These are phyloP conservation scores for Mermis nigrescens DNA, from an alignment of 2,888 invertebrate genomes.

Conservation along the genomic window DNA sequence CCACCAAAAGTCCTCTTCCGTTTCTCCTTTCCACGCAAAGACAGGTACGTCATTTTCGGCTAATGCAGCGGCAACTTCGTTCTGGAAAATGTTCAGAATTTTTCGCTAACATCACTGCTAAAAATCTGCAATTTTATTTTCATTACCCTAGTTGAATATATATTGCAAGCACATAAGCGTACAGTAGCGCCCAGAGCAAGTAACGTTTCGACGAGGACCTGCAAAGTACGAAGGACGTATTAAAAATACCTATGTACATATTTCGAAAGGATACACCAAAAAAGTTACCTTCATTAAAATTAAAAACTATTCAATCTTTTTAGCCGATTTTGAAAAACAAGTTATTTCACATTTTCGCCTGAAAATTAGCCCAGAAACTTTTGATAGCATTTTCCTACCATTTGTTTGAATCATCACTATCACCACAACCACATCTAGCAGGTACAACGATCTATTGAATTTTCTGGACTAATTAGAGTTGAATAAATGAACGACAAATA, in stretches of 20 bases:
- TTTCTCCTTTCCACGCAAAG: constrained; percentile 90
- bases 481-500: too few relatives aligned
- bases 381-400: too few relatives aligned
- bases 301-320: not conserved
- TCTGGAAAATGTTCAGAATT: constrained; percentile 42
- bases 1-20: constrained; percentile 98
- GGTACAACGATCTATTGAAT: too few relatives aligned
- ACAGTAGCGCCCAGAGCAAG: constrained; percentile 63
- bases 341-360: too few relatives aligned
- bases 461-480: too few relatives aligned
- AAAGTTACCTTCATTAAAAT: too few relatives aligned
- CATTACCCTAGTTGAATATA: constrained; percentile 72
- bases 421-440: too few relatives aligned
- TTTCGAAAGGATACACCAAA: too few relatives aligned
- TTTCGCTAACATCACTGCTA: not conserved
- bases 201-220: constrained; percentile 64
- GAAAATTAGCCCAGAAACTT: too few relatives aligned
- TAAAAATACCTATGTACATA: too few relatives aligned
- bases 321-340: not conserved
- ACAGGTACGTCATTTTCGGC: constrained; percentile 68
- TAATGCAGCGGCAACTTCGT: constrained; percentile 84
- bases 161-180: constrained; percentile 91
- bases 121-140: not conserved
- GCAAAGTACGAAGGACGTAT: too few relatives aligned
- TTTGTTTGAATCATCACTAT: too few relatives aligned